Evolutionary conservation across 2,888 invertebrate species (phyloP).

Genomic region (Pheosia tremula): DNA sequence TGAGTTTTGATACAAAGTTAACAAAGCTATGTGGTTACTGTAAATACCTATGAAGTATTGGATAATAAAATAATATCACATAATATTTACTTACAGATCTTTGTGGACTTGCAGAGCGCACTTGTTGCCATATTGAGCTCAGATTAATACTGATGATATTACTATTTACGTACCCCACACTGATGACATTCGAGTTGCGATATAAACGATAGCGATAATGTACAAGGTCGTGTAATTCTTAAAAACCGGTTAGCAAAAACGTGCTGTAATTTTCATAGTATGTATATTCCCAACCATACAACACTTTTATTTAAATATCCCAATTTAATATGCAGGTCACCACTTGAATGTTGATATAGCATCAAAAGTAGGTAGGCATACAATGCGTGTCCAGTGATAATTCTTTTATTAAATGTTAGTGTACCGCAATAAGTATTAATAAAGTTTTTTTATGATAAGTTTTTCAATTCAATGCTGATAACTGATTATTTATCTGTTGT

Average conservation of each 20-base stretch:
- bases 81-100: slow-evolving; percentile 59
- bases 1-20: too few species aligned
- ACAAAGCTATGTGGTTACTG: too few species aligned
- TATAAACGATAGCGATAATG: slow-evolving; percentile 59
- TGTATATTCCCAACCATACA: background rate
- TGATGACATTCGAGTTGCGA: slow-evolving; percentile 55
- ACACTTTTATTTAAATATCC: background rate
- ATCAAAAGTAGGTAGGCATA: background rate
- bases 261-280: slow-evolving; percentile 23
- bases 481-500: too few species aligned
- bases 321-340: background rate
- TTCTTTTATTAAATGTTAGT: too few species aligned
- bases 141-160: slow-evolving; percentile 35
- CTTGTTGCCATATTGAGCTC: slow-evolving; percentile 59
- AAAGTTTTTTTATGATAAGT: too few species aligned
- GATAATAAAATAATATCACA: slow-evolving; percentile 1
- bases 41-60: too few species aligned
- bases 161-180: slow-evolving; percentile 39
- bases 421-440: too few species aligned
- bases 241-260: slow-evolving; percentile 35
- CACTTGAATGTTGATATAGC: background rate
- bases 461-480: too few species aligned
- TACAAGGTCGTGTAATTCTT: slow-evolving; percentile 53
- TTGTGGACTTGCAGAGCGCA: slow-evolving; percentile 59
- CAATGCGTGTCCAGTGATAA: background rate